phyloP scores from a whole-genome alignment of 2,113 vertebrate genomes.

The Emberiza fucata region DNA sequence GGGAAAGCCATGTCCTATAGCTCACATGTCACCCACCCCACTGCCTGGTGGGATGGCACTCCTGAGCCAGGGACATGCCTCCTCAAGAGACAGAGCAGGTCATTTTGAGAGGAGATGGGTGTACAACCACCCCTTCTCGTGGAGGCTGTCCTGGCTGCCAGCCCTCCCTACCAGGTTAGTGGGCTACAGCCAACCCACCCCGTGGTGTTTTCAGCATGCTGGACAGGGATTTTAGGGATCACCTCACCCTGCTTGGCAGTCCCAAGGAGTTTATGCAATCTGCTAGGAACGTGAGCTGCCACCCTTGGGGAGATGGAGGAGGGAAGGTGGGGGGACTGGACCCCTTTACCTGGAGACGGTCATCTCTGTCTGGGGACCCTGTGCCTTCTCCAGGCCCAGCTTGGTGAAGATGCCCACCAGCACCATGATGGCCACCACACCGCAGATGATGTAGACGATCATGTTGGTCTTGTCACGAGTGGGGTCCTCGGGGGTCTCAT shows the following conservation, averaged over 20 bases:
- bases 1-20: background rate
- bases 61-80: background rate
- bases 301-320: rapidly evolving
- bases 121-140: rapidly evolving
- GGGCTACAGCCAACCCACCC: background rate
- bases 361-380: slow-evolving; percentile 83
- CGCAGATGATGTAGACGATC: slow-evolving; percentile 95
- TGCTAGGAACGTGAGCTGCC: background rate
- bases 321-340: rapidly evolving
- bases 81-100: background rate
- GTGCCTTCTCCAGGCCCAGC: slow-evolving; percentile 87
- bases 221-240: background rate
- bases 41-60: background rate
- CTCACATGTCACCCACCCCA: background rate
- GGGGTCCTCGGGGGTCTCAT: slow-evolving; percentile 80
- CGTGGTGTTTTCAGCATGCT: background rate
- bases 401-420: slow-evolving; percentile 92
- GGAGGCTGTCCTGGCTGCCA: background rate
- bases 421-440: slow-evolving; percentile 92
- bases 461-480: slow-evolving; percentile 87
- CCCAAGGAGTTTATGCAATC: background rate
- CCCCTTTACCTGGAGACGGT: slow-evolving; percentile 85
- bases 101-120: background rate
- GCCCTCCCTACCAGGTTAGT: background rate
- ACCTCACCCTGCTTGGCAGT: background rate